Evolutionary conservation across 1,140 invertebrate species (phyloP).

Genomic region (Triops cancriformis): DNA sequence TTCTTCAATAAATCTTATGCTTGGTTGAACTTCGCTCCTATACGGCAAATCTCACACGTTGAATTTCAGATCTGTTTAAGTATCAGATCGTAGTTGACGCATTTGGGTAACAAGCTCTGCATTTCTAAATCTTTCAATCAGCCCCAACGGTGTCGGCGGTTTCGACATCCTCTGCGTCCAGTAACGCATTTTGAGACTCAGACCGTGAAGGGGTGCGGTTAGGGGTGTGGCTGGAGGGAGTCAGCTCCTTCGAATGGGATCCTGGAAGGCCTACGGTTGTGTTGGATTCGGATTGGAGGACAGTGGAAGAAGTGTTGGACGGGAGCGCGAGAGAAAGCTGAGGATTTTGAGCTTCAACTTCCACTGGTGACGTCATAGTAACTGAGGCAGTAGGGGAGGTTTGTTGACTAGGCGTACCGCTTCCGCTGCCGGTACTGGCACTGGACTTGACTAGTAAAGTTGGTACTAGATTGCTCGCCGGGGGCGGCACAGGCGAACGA

Average conservation of each 20-base stretch:
- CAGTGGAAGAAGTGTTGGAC: not conserved
- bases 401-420: not conserved
- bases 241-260: not conserved
- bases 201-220: not conserved
- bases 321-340: not conserved
- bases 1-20: not conserved
- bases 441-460: not conserved
- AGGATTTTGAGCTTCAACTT: constrained; percentile 2
- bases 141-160: not conserved
- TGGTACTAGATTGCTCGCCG: not conserved
- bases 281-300: not conserved
- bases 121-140: not conserved
- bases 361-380: not conserved
- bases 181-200: not conserved
- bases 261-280: not conserved
- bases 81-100: not conserved
- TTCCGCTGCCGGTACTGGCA: not conserved
- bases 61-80: not conserved
- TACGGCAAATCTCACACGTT: not conserved
- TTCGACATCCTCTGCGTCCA: not conserved
- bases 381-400: not conserved
- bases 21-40: not conserved
- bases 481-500: not conserved
- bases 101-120: not conserved
- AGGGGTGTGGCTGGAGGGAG: not conserved